Conservation (phyloP, 1,140 invertebrate genomes). For the Geopemphigus sp. region DNA sequence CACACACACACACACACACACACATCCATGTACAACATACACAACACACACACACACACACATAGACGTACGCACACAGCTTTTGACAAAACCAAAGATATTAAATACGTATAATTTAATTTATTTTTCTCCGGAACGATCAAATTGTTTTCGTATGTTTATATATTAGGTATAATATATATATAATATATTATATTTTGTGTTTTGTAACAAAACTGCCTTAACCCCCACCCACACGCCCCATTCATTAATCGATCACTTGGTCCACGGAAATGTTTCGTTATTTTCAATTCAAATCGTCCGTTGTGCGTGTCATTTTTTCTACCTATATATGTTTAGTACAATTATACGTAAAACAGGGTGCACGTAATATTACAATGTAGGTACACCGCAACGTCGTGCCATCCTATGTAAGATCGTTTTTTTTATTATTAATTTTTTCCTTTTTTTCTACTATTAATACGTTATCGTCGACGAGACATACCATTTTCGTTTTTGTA, state of each 20-base stretch:
- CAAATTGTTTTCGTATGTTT: not conserved
- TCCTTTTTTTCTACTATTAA: not conserved
- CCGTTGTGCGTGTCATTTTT: not conserved
- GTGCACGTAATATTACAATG: conserved; percentile 32
- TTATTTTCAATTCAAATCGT: not conserved
- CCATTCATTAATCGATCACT: no score
- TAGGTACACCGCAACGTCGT: not conserved
- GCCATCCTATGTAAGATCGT: conserved; percentile 39
- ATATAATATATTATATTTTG: not conserved
- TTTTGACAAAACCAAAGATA: conserved; percentile 39
- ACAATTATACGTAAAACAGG: conserved; percentile 10
- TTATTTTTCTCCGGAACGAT: not conserved
- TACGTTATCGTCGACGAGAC: not conserved
- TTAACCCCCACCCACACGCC: not conserved
- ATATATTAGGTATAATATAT: no score
- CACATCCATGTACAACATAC: not conserved
- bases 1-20: conserved; percentile 1
- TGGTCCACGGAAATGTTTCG: no score
- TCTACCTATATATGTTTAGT: not conserved
- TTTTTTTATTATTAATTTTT: conserved; percentile 31
- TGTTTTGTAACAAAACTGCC: not conserved
- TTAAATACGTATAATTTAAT: not conserved
- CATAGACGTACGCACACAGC: not conserved
- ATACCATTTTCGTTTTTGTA: not conserved
- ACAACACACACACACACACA: conserved; percentile 16